Evolutionary conservation across 2,888 invertebrate species (phyloP), one percentile per base, ranked within the genome.

Genomic region (Platycnemis pennipes): DNA sequence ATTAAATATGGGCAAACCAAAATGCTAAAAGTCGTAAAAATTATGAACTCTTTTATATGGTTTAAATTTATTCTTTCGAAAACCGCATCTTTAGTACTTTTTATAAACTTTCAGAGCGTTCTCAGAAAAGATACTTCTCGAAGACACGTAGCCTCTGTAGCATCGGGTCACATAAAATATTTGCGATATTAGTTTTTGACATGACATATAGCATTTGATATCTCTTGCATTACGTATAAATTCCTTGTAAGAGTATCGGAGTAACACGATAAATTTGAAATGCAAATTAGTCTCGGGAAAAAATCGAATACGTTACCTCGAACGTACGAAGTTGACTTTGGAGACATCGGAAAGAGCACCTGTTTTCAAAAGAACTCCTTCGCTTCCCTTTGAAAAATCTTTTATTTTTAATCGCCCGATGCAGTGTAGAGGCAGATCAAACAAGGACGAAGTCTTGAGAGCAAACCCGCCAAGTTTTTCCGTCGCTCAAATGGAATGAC

Each of bases 221-320:
- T 77, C 37, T 31, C n/a, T 77, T 77, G 77, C 77, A 37, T 77
- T 31, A 37, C 77, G 77, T 77, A 77, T 77, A 31, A 77, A 77
- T 77, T 31, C 77, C 37, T 11, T 1, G 77, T 31, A 37, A 77
- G 37, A 37, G 37, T 77, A 37, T 77, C 77, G 37, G 77, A 77
- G 37, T 77, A 37, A 77, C 77, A 77, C 37, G 77, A 77, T 77
- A 37, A 77, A 77, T 77, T 77, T 77, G 77, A 77, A 77, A 77
- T 77, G 77, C 77, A 77, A 37, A 77, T 37, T 31, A 77, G 77
- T 37, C 77, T 16, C 77, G 16, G 37, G 37, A 77, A 77, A 63
- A 37, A 37, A 77, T 77, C 7, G 77, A 37, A 77, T 77, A 77
- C 37, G 77, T 37, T 77, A 37, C 11, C 31, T 37, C 11, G 77